Evolutionary conservation across 2,888 invertebrate genomes (phyloP).

Genomic region (Drosophila borealis): DNA sequence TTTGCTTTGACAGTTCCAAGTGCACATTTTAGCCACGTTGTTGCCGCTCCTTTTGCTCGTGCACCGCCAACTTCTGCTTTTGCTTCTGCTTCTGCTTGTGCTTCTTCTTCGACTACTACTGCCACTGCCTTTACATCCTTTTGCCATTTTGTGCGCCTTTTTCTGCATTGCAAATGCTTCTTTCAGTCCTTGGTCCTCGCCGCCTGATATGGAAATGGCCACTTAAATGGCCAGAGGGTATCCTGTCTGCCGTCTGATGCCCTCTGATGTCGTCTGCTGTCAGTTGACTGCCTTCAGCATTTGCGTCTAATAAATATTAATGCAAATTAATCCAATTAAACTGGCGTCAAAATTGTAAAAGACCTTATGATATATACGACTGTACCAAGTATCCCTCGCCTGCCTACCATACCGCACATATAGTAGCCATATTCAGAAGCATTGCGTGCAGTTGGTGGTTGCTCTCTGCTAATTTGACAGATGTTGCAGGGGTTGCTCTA

Average conservation of each 20-base stretch:
- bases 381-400: not conserved
- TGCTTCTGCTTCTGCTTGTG: conserved; percentile 9
- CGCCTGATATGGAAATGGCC: conserved; percentile 69
- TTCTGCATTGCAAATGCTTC: conserved; percentile 65
- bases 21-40: conserved; percentile 79
- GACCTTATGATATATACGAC: conserved; percentile 67
- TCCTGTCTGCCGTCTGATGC: conserved; percentile 16
- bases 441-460: conserved; percentile 64
- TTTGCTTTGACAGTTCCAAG: conserved; percentile 80
- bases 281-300: conserved; percentile 63
- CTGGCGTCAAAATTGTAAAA: conserved; percentile 78
- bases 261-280: conserved; percentile 33
- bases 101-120: conserved; percentile 10
- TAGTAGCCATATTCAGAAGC: conserved; percentile 4
- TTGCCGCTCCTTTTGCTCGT: conserved; percentile 15
- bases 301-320: conserved; percentile 76
- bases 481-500: conserved; percentile 64
- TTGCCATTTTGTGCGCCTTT: conserved; percentile 61
- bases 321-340: conserved; percentile 79
- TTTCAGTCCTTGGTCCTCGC: conserved; percentile 31
- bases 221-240: conserved; percentile 72
- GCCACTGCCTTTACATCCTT: conserved; percentile 25
- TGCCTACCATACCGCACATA: not conserved
- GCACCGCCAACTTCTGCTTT: not conserved
- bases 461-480: conserved; percentile 68